A percentile compares a stretch with the other conserved stretches of the same genome.
phyloP scores from a whole-genome alignment of 1,140 invertebrate genomes.

The Hypsibius dujardini region DNA sequence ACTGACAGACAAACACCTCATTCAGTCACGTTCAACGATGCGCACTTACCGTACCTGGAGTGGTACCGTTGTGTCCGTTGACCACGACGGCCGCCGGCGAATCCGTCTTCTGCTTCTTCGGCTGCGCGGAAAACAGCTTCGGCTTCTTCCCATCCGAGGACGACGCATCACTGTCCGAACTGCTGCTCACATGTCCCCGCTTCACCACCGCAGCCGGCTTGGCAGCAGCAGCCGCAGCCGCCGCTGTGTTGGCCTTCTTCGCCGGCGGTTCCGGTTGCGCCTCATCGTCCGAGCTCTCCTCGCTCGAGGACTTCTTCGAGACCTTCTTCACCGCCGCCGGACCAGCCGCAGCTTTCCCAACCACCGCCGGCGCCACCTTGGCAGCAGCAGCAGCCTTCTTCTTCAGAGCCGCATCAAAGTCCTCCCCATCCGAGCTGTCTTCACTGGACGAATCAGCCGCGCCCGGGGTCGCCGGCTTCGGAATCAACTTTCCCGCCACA shows the following conservation, averaged over 20 bases:
- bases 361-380: not conserved
- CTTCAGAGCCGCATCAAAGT: not conserved
- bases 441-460: not conserved
- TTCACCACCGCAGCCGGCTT: not conserved
- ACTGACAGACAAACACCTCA: too few relatives aligned
- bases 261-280: not conserved
- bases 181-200: too few relatives aligned
- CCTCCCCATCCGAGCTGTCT: not conserved
- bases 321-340: not conserved
- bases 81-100: too few relatives aligned
- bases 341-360: not conserved
- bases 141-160: not conserved
- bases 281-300: not conserved
- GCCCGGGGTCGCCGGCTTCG: too few relatives aligned
- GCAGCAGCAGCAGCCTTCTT: not conserved
- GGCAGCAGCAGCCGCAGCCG: not conserved
- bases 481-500: too few relatives aligned
- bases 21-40: too few relatives aligned
- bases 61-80: too few relatives aligned
- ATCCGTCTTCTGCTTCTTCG: not conserved
- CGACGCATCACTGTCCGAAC: not conserved
- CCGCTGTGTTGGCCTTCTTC: not conserved
- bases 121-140: not conserved
- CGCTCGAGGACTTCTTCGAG: constrained; percentile 1
- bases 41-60: too few relatives aligned